Base-by-base conservation (phyloP, 2,113 vertebrate species). In the Chaetura pelagica region DNA sequence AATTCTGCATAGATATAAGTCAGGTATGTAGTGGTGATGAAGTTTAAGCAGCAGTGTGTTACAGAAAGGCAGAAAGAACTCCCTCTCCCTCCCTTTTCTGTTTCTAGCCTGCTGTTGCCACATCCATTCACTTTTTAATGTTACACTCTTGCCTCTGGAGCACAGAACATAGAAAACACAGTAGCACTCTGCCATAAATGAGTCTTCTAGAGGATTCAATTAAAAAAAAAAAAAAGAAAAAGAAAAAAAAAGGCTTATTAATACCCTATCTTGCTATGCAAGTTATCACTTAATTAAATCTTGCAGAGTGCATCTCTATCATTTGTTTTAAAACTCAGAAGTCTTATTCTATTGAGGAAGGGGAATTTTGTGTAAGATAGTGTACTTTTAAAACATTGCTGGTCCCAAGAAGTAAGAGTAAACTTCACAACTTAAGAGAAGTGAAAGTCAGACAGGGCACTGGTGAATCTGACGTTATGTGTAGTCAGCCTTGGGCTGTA, bases 181-280 rank as follows among this genome's bases (percentile, higher is more conserved):
- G 84, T 83, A 94, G 90, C 96, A 88, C 91, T 96, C 97, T 94
- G 78, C 94, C 71, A 27, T 78, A 93, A 93, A 85, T 40, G 85
- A 97, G 97, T 98, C 97, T 98, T 98, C 97, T 97, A 97, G 92
- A 94, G 89, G 94, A 95, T 87, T 89, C 93, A 93, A 73, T 95
- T 86, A 54, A 91, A 83, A 62, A 86, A 32, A 78, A 67, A 52
- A 75, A 5, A 12, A 78, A 84, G 96, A 59, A 75, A 9, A 18
- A 48, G 17, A 7, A 22, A 16, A 46, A 64, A 58, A 78, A 84
- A 96, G 62, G 95, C 94, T 96, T 97, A 89, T 62, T 96, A 92
- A 92, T n/a, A 95, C 85, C 79, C 81, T 81, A 8, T 95, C 97
- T 98, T 98, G 97, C 97, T 98, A 97, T 98, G 98, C 98, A 98